Conservation (phyloP, 2,113 vertebrate species). For the Sardina pilchardus region DNA sequence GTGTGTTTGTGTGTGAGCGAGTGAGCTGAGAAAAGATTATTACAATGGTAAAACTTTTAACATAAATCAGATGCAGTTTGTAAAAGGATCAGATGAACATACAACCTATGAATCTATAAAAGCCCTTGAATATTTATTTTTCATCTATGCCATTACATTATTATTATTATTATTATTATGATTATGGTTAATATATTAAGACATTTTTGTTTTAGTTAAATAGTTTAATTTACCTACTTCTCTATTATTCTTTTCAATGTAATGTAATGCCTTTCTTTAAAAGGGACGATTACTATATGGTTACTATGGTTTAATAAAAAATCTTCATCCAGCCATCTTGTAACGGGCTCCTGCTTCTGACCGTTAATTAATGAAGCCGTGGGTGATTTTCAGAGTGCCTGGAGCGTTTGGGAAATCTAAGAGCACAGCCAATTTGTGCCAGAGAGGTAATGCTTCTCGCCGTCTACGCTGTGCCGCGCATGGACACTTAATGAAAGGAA, state of each 20-base stretch:
- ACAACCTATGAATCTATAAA: not conserved
- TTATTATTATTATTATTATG: constrained; percentile 29
- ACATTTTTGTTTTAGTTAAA: constrained; percentile 15
- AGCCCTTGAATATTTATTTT: constrained; percentile 11
- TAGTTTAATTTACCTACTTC: not conserved
- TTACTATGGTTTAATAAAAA: constrained; percentile 16
- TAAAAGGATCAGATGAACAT: constrained; percentile 2
- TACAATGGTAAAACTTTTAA: constrained; percentile 4
- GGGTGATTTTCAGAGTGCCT: not conserved
- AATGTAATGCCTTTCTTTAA: not conserved
- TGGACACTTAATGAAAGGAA: not conserved
- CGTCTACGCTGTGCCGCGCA: not conserved
- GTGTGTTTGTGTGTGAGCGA: constrained; percentile 20
- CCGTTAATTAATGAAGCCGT: not conserved
- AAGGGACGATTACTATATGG: not conserved
- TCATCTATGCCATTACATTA: constrained; percentile 23
- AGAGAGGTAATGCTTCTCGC: not conserved
- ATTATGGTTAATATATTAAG: constrained; percentile 24
- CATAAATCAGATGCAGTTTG: not conserved
- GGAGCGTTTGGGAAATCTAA: not conserved
- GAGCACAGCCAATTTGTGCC: not conserved
- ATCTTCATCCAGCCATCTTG: not conserved
- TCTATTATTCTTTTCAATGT: not conserved
- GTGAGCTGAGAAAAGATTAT: not conserved
- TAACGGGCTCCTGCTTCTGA: not conserved